Base-by-base conservation (phyloP, 2,888 invertebrate genomes). In the Tuta absoluta region DNA sequence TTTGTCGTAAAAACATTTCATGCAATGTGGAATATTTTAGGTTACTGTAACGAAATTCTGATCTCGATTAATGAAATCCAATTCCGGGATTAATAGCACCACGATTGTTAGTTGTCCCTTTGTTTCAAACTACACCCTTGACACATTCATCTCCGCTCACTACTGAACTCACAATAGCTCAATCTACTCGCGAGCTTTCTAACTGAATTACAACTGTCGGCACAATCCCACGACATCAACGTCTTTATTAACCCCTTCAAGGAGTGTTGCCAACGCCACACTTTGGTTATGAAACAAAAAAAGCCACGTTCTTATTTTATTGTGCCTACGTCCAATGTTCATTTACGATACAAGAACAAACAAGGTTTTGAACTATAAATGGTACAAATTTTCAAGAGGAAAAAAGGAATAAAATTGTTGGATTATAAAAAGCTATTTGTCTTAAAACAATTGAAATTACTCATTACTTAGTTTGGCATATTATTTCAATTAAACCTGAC, bases 171-270 rank as follows among this genome's bases (percentile, higher is more conserved):
- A 90, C 89, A 90, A 90, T 89, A 74, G 80, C 88, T 87, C 89
- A 90, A 90, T 90, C 87, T 89, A 76, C 82, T 72, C 65, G 67
- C n/a, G 72, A 79, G 85, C 80, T 81, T 82, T 84, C 86, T 87
- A 89, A 90, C 84, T 77, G 76, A 85, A 86, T 90, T 88, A 89
- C 78, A 75, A 67, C 68, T 71, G 77, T 72, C 75, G 71, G 69
- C 82, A 85, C 85, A 85, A 84, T 86, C 86, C 84, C 84, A 85
- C 86, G 83, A 75, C 82, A 77, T 79, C 74, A 74, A 72, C 69
- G 72, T 73, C 84, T 88, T 87, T 90, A 91, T 90, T 89, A 91
- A 89, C 88, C 90, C 89, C 86, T 91, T 89, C 87, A 89, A 81
- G 82, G 81, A 82, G 80, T 81, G 33, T 33, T 33, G 33, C 33